phyloP scores from a whole-genome alignment of 2,888 invertebrate genomes.

The Biston stratarius region DNA sequence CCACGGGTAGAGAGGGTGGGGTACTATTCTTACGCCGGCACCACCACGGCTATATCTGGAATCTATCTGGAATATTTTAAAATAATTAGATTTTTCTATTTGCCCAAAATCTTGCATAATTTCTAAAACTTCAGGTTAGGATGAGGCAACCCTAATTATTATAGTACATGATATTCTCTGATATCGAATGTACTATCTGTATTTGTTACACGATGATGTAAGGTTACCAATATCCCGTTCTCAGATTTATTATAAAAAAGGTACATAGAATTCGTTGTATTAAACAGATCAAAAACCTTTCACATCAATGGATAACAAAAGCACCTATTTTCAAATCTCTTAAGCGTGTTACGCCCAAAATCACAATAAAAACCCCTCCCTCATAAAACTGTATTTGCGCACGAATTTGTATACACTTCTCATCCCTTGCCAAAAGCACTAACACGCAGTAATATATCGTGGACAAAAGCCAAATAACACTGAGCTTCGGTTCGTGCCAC shows the following conservation, averaged over 20 bases:
- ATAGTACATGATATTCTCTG: too few species aligned
- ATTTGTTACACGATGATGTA: too few species aligned
- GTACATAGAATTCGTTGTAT: neutral
- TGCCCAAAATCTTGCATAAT: too few species aligned
- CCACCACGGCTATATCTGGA: too few species aligned
- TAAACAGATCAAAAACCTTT: neutral
- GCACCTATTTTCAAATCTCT: constrained; percentile 20
- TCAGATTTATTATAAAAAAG: neutral
- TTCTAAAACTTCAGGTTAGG: too few species aligned
- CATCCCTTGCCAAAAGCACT: constrained; percentile 68
- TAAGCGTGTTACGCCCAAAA: constrained; percentile 35
- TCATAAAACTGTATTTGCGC: constrained; percentile 36
- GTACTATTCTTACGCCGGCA: too few species aligned
- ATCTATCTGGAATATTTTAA: too few species aligned
- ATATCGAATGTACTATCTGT: too few species aligned
- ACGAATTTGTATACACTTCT: constrained; percentile 47
- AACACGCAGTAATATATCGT: constrained; percentile 65
- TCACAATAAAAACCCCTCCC: constrained; percentile 40
- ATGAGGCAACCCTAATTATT: too few species aligned
- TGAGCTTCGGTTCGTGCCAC: constrained; percentile 35
- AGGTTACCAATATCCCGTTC: too few species aligned
- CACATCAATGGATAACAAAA: neutral
- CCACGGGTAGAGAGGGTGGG: too few species aligned
- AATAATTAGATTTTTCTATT: too few species aligned
- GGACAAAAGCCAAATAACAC: constrained; percentile 42